These are phyloP conservation scores for Caenorhabditis sp. DNA, from an alignment of 2,888 invertebrate species.

Conservation along the genomic window DNA sequence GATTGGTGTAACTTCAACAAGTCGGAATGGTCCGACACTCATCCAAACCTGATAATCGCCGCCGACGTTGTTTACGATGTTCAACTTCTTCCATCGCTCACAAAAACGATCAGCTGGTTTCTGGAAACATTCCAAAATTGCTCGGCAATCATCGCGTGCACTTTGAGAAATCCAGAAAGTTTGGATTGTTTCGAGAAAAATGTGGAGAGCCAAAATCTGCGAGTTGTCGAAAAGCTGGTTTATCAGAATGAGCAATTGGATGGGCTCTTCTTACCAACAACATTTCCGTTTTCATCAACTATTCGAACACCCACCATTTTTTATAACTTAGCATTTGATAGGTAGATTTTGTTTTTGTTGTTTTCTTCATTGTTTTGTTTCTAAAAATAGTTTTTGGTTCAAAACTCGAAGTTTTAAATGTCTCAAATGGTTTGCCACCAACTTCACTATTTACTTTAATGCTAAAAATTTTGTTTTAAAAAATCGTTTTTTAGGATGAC, in stretches of 20 bases:
- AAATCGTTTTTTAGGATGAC: conserved; percentile 21
- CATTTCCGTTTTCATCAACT: conserved; percentile 45
- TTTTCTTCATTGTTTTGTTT: not conserved
- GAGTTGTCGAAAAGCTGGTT: conserved; percentile 7
- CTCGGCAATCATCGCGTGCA: conserved; percentile 46
- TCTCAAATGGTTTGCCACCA: too few species aligned
- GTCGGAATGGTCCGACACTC: conserved; percentile 10
- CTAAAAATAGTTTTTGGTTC: not conserved
- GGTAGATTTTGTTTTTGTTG: not conserved
- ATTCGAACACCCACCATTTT: conserved; percentile 48
- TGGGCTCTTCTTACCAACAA: not conserved
- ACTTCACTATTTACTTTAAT: too few species aligned
- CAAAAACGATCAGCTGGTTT: conserved; percentile 32
- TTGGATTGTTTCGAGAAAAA: conserved; percentile 35
- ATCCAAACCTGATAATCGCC: conserved; percentile 41
- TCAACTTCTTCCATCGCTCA: conserved; percentile 39
- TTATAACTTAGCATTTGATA: conserved; percentile 18
- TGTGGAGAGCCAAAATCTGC: not conserved
- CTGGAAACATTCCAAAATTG: conserved; percentile 21
- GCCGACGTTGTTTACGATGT: conserved; percentile 56
- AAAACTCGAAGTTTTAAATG: not conserved
- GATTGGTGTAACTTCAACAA: conserved; percentile 41
- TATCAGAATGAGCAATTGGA: conserved; percentile 19
- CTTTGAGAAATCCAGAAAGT: conserved; percentile 48
- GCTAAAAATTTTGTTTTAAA: not conserved